phyloP scores from a whole-genome alignment of 1,140 invertebrate genomes.

The Zaprionus gabonicus region DNA sequence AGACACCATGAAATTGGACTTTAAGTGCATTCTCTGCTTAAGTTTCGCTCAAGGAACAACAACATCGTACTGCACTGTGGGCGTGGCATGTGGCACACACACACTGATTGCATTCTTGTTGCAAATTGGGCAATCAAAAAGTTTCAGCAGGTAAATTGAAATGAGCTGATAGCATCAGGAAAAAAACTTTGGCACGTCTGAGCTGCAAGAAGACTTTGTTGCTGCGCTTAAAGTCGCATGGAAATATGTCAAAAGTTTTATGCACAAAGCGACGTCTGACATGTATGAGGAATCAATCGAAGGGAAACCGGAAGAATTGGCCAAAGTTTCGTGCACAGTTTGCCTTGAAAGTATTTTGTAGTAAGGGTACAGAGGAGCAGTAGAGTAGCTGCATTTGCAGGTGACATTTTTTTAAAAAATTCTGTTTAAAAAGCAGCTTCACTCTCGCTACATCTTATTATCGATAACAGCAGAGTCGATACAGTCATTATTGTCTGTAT shows the following conservation, averaged over 20 bases:
- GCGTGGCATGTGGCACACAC: not conserved
- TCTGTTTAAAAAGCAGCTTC: not conserved
- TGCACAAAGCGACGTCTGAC: not conserved
- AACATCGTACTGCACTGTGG: not conserved
- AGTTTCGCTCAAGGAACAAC: conserved; percentile 35
- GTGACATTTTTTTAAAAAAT: not conserved
- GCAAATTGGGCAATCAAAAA: conserved; percentile 66
- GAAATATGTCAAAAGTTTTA: conserved; percentile 24
- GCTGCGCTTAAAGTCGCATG: not conserved
- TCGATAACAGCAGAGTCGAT: no score
- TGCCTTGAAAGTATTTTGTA: not conserved
- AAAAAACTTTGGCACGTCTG: conserved; percentile 14
- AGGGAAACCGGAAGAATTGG: not conserved
- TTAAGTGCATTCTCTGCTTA: conserved; percentile 43
- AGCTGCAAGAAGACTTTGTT: not conserved
- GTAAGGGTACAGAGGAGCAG: no score
- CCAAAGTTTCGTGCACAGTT: not conserved
- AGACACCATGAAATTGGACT: conserved; percentile 31
- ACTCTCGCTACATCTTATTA: no score
- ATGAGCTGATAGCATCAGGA: conserved; percentile 28
- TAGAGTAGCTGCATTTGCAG: not conserved
- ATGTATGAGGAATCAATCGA: conserved; percentile 14
- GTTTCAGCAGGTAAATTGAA: conserved; percentile 57
- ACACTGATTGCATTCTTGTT: conserved; percentile 34
- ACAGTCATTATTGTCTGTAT: no score